Base-by-base conservation (phyloP, 2,888 invertebrate species). In the Pomacea canaliculata region DNA sequence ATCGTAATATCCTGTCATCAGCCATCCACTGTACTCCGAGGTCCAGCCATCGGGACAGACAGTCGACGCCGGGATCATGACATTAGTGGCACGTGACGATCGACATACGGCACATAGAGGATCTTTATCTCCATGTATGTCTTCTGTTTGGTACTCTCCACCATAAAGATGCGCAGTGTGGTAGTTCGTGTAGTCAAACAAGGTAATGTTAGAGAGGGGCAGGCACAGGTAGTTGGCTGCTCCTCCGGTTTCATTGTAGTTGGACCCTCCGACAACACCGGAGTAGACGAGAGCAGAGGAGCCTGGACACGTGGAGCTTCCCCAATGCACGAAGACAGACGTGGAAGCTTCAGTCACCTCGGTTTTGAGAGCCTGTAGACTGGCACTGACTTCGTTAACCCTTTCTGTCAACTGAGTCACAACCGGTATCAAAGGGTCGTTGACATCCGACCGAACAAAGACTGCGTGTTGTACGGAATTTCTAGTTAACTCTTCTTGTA, bases 101-200 rank as follows among this genome's bases (percentile, higher is more conserved):
- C 73, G 51, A 37, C 73, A 73, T 59, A 73, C 73, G 46, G 73
- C 66, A 46, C 73, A 73, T 59, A 73, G 66, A 18, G 73, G 67
- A n/a, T 73, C 73, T 49, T 66, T 73, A 37, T 73, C 27, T 8
- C 3, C 13, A 59, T 73, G 73, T 10, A 37, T 16, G 66, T 66
- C 73, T 51, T 66, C 51, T 10, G 59, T 73, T 37, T 67, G 8
- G 59, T 67, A 73, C 67, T 73, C 73, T 2, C 67, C 56, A 18
- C 73, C 73, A 48, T 66, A 73, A 51, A 73, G 46, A 56, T 67
- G 67, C 19, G 67, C 73, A 4, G 5, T 16, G 4, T 23, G 4
- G 4, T 13, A 4, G 9, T 66, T 56, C 1, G 46, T 12, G n/a
- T 67, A 59, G n/a, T 23, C 23, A 0, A 73, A 59, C 16, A 56